These are phyloP conservation scores for Julus scanicus DNA, from an alignment of 2,888 invertebrate species.

Conservation along the genomic window DNA sequence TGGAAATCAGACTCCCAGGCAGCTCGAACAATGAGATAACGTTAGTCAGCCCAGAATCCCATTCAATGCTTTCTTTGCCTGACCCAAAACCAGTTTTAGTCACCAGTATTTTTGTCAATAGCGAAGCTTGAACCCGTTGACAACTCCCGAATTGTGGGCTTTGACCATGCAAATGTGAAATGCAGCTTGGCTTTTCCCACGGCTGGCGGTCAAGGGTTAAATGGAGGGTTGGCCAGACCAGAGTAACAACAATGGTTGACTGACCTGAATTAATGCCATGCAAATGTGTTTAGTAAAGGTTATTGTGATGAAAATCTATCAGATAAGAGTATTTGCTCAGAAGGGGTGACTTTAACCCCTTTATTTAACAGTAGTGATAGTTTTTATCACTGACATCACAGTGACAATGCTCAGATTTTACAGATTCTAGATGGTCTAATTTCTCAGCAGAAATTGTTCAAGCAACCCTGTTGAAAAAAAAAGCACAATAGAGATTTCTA, in stretches of 20 bases:
- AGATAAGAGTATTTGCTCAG: neutral
- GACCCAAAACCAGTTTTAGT: conserved; percentile 16
- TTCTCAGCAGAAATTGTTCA: no score
- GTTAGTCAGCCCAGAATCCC: neutral
- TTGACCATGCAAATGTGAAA: neutral
- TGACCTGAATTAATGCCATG: neutral
- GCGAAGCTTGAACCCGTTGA: neutral
- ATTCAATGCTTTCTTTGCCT: neutral
- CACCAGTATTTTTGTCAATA: neutral
- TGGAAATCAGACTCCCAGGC: neutral
- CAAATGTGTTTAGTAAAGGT: no score
- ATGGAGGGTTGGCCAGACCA: neutral
- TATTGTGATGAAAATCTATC: neutral
- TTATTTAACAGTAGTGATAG: no score
- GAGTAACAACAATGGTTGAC: neutral
- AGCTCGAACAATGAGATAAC: neutral
- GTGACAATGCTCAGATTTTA: no score
- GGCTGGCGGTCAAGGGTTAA: neutral
- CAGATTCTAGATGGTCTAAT: no score
- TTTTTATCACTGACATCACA: no score
- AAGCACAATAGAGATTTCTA: no score
- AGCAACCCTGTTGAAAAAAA: no score
- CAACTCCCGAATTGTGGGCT: neutral
- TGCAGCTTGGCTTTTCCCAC: neutral
- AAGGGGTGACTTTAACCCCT: no score